Evolutionary conservation across 2,888 invertebrate genomes (phyloP), one percentile per base, ranked within the genome.

Genomic region (Cheilosia vernalis): DNA sequence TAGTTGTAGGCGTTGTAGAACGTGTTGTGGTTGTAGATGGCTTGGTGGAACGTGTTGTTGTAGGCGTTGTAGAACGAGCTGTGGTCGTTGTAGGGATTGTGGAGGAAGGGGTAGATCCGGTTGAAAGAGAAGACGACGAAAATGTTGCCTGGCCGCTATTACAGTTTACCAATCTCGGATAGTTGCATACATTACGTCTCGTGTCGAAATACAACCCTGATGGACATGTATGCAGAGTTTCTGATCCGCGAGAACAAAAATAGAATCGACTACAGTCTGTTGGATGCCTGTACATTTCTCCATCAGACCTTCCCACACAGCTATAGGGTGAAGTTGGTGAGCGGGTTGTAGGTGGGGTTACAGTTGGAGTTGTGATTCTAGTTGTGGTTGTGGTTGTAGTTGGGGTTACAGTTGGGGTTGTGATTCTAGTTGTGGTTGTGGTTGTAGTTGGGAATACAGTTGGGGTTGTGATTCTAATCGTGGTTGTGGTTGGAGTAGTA

Each of bases 211-310:
- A n/a, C n/a, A n/a, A n/a, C n/a, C n/a, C n/a, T n/a, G n/a, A n/a
- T n/a, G n/a, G n/a, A n/a, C n/a, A n/a, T n/a, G n/a, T n/a, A n/a
- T n/a, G n/a, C 2, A 10, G 17, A 27, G 15, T 19, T 27, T 17
- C 27, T 2, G 17, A 13, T 21, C 69, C 69, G 0, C n/a, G 24
- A 0, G 69, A n/a, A 19, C 69, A 70, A 21, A 70, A 17, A 17
- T 10, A 58, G 33, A 42, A 70, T 9, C n/a, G 58, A 2, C 21
- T 4, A 9, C 69, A 70, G 37, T 70, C 69, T 3, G 4, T 21
- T 3, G 47, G 58, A 47, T 70, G 58, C 0, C 24, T 10, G 15
- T 27, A 61, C 61, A 61, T 61, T 2, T 61, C 27, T 7, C 67
- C 67, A 0, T 67, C 17, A 0, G 7, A 4, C 1, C 15, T 17